Conservation (phyloP, 2,888 invertebrate genomes). For the Caenorhabditis macrosperma region DNA sequence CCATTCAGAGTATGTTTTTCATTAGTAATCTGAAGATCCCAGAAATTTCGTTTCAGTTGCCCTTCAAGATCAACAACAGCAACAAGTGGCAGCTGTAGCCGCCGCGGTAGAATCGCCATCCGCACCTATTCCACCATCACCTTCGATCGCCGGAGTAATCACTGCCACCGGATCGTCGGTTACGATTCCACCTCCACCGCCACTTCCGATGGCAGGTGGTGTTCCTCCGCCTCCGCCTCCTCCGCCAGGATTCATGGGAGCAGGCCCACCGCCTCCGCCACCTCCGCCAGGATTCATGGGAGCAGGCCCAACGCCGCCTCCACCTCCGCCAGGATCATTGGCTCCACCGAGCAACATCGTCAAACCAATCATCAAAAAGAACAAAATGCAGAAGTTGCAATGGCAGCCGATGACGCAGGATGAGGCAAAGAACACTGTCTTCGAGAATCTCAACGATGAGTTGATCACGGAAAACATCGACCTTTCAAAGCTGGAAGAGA, state of each 20-base stretch:
- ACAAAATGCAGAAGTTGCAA: conserved; percentile 91
- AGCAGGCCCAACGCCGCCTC: conserved; percentile 80
- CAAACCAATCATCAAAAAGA: conserved; percentile 97
- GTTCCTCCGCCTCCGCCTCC: conserved; percentile 68
- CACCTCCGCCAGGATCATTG: conserved; percentile 74
- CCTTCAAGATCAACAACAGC: conserved; percentile 67
- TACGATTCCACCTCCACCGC: conserved; percentile 58
- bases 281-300: conserved; percentile 49
- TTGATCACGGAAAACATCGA: conserved; percentile 90
- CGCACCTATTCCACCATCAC: conserved; percentile 67
- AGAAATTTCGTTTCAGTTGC: conserved; percentile 62
- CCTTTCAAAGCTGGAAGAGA: conserved; percentile 95
- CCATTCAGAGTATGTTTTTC: conserved; percentile 70
- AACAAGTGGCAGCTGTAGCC: conserved; percentile 19
- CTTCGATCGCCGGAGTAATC: conserved; percentile 44
- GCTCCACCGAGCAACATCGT: conserved; percentile 82
- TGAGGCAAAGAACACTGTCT: conserved; percentile 97
- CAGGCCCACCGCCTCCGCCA: conserved; percentile 61
- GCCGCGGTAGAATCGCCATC: conserved; percentile 48
- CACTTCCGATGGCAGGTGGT: conserved; percentile 59
- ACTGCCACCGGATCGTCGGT: conserved; percentile 37
- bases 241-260: conserved; percentile 6
- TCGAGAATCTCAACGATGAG: conserved; percentile 98
- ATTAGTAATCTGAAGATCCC: not conserved
- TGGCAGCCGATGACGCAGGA: conserved; percentile 98